Base-by-base conservation (phyloP, 2,113 vertebrate species). In the Vanacampus margaritifer region DNA sequence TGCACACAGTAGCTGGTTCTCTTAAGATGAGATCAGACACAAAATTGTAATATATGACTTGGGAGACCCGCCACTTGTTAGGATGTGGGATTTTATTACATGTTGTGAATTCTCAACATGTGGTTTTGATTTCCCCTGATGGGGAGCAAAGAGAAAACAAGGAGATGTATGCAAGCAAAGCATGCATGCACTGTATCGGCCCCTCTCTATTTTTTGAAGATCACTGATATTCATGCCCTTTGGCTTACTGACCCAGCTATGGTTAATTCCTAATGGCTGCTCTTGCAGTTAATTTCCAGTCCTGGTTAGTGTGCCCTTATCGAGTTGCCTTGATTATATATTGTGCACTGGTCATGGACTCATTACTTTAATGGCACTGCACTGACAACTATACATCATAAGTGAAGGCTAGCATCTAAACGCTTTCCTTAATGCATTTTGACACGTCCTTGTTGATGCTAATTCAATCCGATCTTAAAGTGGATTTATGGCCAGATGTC, bases 1-100 rank as follows among this genome's bases (percentile, higher is more conserved):
- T 78, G 73, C 80, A 78, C 74, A 67, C 72, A 16, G 86, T 75
- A 79, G 79, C 84, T 83, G 85, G 10, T 62, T 68, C 50, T 72
- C 65, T 60, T 21, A 11, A 5, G n/a, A 67, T 76, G 71, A 84
- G 84, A 87, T 79, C 77, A 85, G 82, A 88, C 88, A 82, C 73
- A 78, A 48, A 82, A 76, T 72, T 64, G 83, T 87, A 70, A 87
- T 83, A 81, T 84, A 83, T 64, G 79, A 86, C 79, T 74, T 62
- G 17, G 74, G 83, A 84, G 79, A 58, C 69, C 69, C 75, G 74
- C 3, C 69, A 66, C 68, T 72, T 78, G 79, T 86, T 80, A 79
- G 73, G 78, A 78, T 23, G 37, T 17, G 32, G 45, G 64, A 65
- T 67, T 87, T 84, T 76, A 84, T 76, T 79, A 75, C 79, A 79